These are phyloP conservation scores for Columba livia DNA, from an alignment of 2,113 vertebrate species.

Conservation along the genomic window DNA sequence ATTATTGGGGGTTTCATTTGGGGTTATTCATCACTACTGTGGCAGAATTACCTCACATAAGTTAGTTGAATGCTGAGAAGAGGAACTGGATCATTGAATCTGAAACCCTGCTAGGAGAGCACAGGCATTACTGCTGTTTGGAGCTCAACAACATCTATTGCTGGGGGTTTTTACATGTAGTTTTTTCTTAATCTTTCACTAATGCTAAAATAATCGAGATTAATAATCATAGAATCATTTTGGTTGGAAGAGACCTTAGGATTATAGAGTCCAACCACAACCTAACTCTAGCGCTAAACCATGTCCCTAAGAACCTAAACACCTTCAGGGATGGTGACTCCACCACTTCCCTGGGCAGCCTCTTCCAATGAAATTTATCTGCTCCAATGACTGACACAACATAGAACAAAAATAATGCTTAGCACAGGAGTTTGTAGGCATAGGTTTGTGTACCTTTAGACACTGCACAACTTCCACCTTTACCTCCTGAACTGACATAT, in stretches of 20 bases:
- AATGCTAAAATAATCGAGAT: not conserved
- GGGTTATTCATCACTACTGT: not conserved
- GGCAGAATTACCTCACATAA: not conserved
- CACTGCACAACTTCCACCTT: not conserved
- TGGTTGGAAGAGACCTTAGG: too few relatives aligned
- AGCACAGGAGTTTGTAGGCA: not conserved
- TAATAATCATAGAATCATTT: not conserved
- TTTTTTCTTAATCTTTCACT: not conserved
- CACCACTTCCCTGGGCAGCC: too few relatives aligned
- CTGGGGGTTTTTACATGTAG: not conserved
- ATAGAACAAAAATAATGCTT: not conserved
- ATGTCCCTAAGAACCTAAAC: too few relatives aligned
- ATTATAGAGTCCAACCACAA: too few relatives aligned
- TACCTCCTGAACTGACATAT: not conserved
- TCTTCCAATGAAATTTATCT: not conserved
- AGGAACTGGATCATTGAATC: not conserved
- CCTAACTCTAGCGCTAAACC: too few relatives aligned
- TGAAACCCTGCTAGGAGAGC: not conserved
- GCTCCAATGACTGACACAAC: not conserved
- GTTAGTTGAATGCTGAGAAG: not conserved
- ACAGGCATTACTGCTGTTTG: not conserved
- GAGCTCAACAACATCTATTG: not conserved
- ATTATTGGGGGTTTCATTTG: not conserved
- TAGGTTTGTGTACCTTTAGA: not conserved
- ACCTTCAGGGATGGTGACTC: too few relatives aligned